Percentiles rank a stretch among this genome's conserved stretches.
phyloP scores from a whole-genome alignment of 2,797 vertebrate genomes.

The Balearica regulorum region DNA sequence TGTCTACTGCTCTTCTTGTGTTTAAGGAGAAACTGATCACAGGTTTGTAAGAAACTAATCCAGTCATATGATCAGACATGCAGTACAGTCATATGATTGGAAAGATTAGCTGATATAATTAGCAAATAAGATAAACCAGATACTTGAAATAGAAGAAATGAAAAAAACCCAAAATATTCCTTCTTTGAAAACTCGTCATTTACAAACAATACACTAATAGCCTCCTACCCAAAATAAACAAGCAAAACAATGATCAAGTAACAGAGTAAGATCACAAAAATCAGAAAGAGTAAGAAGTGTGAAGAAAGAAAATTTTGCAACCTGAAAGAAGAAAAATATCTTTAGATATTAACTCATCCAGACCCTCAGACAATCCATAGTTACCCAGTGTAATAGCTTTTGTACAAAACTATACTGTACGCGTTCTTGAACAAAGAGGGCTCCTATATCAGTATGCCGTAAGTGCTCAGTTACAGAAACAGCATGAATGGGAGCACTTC shows the following conservation, averaged over 20 bases:
- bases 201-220: not conserved
- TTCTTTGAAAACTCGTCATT: not conserved
- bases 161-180: not conserved
- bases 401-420: not conserved
- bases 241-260: not conserved
- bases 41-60: not conserved
- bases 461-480: not conserved
- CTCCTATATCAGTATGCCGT: not conserved
- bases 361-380: not conserved
- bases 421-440: not conserved
- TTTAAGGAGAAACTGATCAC: not conserved
- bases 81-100: not conserved
- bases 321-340: not conserved
- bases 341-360: not conserved
- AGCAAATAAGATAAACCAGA: not conserved
- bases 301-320: not conserved
- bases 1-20: not conserved
- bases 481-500: not conserved
- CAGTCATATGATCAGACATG: not conserved
- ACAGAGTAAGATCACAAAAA: not conserved
- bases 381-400: not conserved
- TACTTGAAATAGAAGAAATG: not conserved
- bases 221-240: not conserved
- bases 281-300: not conserved
- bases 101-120: not conserved